These are phyloP conservation scores for Drosophila cyrtoloma DNA, from an alignment of 2,888 invertebrate species.

Conservation along the genomic window DNA sequence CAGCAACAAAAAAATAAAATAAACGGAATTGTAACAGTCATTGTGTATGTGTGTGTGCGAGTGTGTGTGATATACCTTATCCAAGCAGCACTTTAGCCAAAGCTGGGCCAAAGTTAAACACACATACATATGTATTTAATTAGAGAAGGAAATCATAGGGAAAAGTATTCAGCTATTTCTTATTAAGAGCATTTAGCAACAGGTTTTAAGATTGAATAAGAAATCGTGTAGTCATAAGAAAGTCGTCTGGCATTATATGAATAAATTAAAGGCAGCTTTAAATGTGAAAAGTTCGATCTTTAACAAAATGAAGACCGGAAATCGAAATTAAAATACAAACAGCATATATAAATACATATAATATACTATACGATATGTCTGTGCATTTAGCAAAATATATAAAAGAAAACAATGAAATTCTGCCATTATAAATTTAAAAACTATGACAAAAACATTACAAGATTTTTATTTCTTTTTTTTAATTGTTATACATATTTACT, in stretches of 20 bases:
- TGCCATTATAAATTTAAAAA: not conserved
- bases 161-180: constrained; percentile 12
- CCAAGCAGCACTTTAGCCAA: constrained; percentile 23
- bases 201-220: constrained; percentile 5
- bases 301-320: not conserved
- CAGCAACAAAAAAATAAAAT: constrained; percentile 37
- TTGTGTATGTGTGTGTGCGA: not conserved
- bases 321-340: not conserved
- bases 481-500: not conserved
- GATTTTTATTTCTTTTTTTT: not conserved
- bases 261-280: not conserved
- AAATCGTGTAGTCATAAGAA: constrained; percentile 5
- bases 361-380: not conserved
- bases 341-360: not conserved
- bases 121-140: constrained; percentile 3
- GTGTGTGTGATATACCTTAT: constrained; percentile 10
- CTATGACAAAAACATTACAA: not conserved
- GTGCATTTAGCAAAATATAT: not conserved
- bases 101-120: constrained; percentile 9
- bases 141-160: not conserved
- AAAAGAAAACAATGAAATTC: not conserved
- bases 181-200: constrained; percentile 3
- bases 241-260: constrained; percentile 8
- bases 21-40: constrained; percentile 32
- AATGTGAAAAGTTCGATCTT: not conserved